Evolutionary conservation across 2,113 vertebrate species (phyloP), one percentile per base, ranked within the genome.

Genomic region (Nansenia antarctica): DNA sequence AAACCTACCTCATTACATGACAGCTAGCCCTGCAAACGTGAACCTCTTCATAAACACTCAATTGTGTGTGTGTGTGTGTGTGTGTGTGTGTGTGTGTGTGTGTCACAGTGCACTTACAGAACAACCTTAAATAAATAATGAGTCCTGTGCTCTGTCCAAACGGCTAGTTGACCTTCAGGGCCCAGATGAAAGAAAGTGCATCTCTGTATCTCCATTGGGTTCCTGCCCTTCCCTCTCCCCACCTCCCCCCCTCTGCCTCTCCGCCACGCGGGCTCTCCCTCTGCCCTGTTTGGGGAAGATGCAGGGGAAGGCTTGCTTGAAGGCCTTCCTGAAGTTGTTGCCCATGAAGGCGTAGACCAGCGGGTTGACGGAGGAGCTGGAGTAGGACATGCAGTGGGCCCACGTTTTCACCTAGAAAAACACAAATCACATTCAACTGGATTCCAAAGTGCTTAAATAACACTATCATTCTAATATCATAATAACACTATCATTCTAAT

Each of bases 381-480:
- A 87, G 76, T 92, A 92, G 18, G 89, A 92, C 91, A 92, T 91
- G 78, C 89, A 92, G 67, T 92, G 88, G 24, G 90, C 91, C 89
- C 88, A 92, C 22, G 90, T 93, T 78, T 91, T 92, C 34, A 89
- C 72, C 81, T 83, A 72, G 20, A 24, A 61, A 60, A 49, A 66
- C 7, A 30, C 6, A 75, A 65, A 66, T n/a, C n/a, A n/a, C n/a
- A n/a, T n/a, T n/a, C n/a, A n/a, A n/a, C n/a, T n/a, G n/a, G n/a
- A n/a, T n/a, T n/a, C n/a, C n/a, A n/a, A n/a, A n/a, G n/a, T n/a
- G n/a, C n/a, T n/a, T n/a, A n/a, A n/a, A 62, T 60, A 15, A n/a
- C 45, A 49, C 15, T 22, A 8, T 11, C 22, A 7, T 24, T 9
- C 6, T 22, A 26, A 37, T 6, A 6, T 6, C 5, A n/a, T n/a